Percentiles rank a stretch among this genome's conserved stretches.
Conservation (phyloP, 1,140 invertebrate species). For the Holcopasites calliopsidis region DNA sequence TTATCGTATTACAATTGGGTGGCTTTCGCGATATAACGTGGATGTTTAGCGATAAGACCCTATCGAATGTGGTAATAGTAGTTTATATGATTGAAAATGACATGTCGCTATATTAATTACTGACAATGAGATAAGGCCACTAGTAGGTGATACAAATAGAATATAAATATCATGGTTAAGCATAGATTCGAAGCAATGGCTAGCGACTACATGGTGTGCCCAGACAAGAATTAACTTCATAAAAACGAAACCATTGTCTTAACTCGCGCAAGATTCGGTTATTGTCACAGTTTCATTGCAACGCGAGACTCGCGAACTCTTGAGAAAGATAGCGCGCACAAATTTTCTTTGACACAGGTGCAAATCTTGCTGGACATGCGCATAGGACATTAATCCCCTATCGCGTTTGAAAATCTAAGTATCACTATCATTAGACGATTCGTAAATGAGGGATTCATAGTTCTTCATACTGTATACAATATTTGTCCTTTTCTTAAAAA, state of each 20-base stretch:
- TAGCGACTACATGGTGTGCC: conserved; percentile 54
- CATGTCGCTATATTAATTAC: conserved; percentile 69
- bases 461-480: conserved; percentile 45
- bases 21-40: conserved; percentile 33
- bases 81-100: conserved; percentile 68
- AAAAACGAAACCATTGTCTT: conserved; percentile 21
- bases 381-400: conserved; percentile 49
- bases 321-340: neutral
- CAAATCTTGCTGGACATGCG: conserved; percentile 46
- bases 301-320: conserved; percentile 23
- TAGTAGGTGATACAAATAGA: conserved; percentile 78
- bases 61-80: conserved; percentile 54
- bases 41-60: conserved; percentile 60
- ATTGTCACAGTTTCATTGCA: conserved; percentile 61
- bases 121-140: conserved; percentile 80
- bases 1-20: conserved; percentile 32
- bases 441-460: conserved; percentile 38
- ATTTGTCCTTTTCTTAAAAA: conserved; percentile 59
- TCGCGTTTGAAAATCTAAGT: conserved; percentile 55
- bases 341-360: conserved; percentile 38
- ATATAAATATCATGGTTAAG: conserved; percentile 76
- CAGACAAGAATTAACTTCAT: conserved; percentile 42
- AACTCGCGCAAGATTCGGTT: conserved; percentile 42
- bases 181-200: conserved; percentile 68
- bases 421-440: conserved; percentile 58